Base-by-base conservation (phyloP, 2,113 vertebrate species). In the Irena cyanogastra region DNA sequence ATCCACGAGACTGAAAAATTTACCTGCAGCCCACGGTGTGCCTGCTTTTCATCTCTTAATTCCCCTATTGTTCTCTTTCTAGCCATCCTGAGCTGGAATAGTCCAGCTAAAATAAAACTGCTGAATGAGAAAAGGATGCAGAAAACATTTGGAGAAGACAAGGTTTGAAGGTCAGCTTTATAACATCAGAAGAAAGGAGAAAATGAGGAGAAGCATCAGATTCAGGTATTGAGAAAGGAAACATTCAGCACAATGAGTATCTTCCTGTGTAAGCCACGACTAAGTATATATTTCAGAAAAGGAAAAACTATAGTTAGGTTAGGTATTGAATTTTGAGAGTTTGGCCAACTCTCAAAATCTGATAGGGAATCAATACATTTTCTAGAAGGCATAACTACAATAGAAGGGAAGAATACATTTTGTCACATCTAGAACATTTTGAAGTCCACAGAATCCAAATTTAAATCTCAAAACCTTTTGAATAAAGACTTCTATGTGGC, bases 71-170 rank as follows among this genome's bases (percentile, higher is more conserved):
- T 91, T 87, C 94, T 97, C 89, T 98, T 80, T 94, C 98, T 98
- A 98, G 98, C 68, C 98, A 98, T 97, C 94, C 97, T 86, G 96
- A 98, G 97, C 98, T 98, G 97, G 96, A 97, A 98, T 97, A 98
- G 92, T 96, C 97, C 98, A 98, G 97, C 97, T 97, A 96, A 97
- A 97, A 88, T 94, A 96, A 93, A 97, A 98, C 92, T 97, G 97
- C 92, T 98, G 97, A 98, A 97, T 95, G 91, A 97, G 96, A 95
- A 97, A 97, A 98, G 92, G 97, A 97, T 96, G 97, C 77, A 98
- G 97, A 97, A 96, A 97, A 98, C 96, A 98, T 88, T 60, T 96
- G 95, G 96, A 97, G 95, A 94, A 97, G 97, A 97, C 86, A 97
- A 97, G 87, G 93, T 87, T 74, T 77, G 94, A 97, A 97, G 95